phyloP scores from a whole-genome alignment of 2,888 invertebrate genomes.

The Pristionchus entomophagus region DNA sequence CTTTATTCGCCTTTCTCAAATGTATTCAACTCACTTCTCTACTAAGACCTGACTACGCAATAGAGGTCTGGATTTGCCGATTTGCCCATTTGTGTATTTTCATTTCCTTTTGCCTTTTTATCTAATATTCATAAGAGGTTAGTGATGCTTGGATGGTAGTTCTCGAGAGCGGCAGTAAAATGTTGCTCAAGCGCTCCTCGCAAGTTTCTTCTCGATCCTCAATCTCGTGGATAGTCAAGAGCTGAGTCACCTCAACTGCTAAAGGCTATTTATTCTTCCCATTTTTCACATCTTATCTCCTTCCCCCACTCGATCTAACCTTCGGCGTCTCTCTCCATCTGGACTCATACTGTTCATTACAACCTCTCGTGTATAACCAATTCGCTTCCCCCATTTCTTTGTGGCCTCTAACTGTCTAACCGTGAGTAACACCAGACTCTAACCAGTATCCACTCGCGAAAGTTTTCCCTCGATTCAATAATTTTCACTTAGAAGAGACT shows the following conservation, averaged over 20 bases:
- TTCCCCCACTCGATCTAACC: background rate
- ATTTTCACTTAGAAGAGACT: background rate
- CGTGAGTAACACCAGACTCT: constrained; percentile 33
- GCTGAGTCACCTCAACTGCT: background rate
- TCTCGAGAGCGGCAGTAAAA: too few relatives aligned
- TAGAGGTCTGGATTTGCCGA: too few relatives aligned
- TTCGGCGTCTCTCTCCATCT: background rate
- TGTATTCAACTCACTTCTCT: too few relatives aligned
- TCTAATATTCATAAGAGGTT: too few relatives aligned
- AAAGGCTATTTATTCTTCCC: background rate
- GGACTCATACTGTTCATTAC: constrained; percentile 25
- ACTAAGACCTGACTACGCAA: too few relatives aligned
- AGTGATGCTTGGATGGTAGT: too few relatives aligned
- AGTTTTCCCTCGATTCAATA: too few relatives aligned
- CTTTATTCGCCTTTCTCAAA: too few relatives aligned
- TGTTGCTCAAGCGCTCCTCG: background rate
- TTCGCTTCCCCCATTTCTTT: constrained; percentile 32
- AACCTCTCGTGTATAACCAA: background rate
- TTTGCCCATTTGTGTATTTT: too few relatives aligned
- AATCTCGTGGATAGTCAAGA: background rate
- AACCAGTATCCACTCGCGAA: background rate
- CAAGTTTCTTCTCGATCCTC: background rate
- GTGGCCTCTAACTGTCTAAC: background rate
- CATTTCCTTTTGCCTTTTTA: too few relatives aligned
- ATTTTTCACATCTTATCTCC: background rate